Percentiles rank a stretch among this genome's conserved stretches.
Evolutionary conservation across 2,797 vertebrate genomes (phyloP).

Genomic region (Onychomys arenicola): DNA sequence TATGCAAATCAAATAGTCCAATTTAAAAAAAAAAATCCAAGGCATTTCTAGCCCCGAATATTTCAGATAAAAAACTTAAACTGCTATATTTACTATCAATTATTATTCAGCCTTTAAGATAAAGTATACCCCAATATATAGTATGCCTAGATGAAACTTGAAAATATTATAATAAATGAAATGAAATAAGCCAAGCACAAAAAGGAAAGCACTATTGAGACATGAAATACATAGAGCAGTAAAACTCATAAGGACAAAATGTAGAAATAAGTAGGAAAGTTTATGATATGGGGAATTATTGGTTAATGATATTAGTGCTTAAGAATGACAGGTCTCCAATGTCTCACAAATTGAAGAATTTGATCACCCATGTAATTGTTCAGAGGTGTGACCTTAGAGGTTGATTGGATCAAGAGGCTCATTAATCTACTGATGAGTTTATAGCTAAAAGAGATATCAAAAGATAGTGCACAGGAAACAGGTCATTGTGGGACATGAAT

Average conservation of each 20-base stretch:
- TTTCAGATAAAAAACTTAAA: not conserved
- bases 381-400: not conserved
- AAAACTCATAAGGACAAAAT: constrained; percentile 23
- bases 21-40: not conserved
- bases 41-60: not conserved
- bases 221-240: not conserved
- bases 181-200: not conserved
- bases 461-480: not conserved
- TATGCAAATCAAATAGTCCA: not conserved
- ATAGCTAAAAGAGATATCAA: not conserved
- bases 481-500: not conserved
- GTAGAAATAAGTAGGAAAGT: not conserved
- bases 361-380: not conserved
- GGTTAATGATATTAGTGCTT: not conserved
- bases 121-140: constrained; percentile 2
- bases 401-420: not conserved
- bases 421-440: not conserved
- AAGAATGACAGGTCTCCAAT: not conserved
- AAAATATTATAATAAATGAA: constrained; percentile 42
- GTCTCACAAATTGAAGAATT: not conserved
- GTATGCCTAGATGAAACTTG: not conserved
- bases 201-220: not conserved
- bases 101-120: not conserved
- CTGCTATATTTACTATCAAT: not conserved
- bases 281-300: not conserved